phyloP scores from a whole-genome alignment of 2,888 invertebrate genomes.

The Elysia crispata region DNA sequence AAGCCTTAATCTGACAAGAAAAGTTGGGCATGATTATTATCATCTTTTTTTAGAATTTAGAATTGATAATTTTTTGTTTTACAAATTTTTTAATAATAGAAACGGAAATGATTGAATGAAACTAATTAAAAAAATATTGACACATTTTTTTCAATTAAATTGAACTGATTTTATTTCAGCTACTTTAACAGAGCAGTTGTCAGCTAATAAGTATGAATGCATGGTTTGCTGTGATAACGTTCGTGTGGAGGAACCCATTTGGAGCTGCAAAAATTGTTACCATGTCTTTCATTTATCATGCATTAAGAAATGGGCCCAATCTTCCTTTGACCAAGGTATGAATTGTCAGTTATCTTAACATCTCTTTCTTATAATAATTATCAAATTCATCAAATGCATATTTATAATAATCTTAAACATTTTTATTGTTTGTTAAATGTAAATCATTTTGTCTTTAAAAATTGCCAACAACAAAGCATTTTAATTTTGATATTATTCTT shows the following conservation, averaged over 20 bases:
- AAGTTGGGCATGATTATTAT: too few species aligned
- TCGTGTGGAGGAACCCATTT: constrained; percentile 87
- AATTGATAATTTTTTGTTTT: too few species aligned
- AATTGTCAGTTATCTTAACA: not conserved
- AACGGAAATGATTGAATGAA: too few species aligned
- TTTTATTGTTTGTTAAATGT: too few species aligned
- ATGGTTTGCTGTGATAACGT: constrained; percentile 95
- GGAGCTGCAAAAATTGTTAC: constrained; percentile 94
- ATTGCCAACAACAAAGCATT: too few species aligned
- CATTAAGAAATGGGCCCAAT: constrained; percentile 90
- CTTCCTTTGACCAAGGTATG: constrained; percentile 63
- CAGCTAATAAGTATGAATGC: constrained; percentile 90
- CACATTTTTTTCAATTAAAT: not conserved
- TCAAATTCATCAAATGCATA: too few species aligned
- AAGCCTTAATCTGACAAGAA: too few species aligned
- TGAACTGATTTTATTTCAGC: constrained; percentile 57
- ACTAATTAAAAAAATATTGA: not conserved
- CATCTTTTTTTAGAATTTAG: too few species aligned
- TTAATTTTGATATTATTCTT: too few species aligned
- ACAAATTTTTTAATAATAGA: too few species aligned
- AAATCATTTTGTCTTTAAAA: too few species aligned
- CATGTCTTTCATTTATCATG: constrained; percentile 95
- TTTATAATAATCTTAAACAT: too few species aligned
- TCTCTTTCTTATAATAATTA: constrained; percentile 3
- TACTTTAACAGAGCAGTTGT: constrained; percentile 87